These are phyloP conservation scores for Pandion haliaetus DNA, from an alignment of 2,113 vertebrate species.

Conservation along the genomic window DNA sequence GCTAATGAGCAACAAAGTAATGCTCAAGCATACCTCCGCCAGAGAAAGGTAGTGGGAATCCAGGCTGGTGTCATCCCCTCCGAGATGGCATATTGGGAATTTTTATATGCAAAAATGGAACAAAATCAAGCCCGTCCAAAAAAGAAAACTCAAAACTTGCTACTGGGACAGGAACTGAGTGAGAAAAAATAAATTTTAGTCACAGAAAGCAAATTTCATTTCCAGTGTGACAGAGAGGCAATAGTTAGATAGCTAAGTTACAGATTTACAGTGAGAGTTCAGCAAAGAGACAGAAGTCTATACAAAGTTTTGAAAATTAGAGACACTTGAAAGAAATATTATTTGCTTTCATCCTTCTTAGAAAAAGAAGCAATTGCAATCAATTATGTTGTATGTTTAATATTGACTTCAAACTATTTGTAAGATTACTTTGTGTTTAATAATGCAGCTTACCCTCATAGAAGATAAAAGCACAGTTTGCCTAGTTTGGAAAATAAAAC, in stretches of 20 bases:
- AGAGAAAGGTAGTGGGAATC: not conserved
- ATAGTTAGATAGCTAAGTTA: not conserved
- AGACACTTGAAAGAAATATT: not conserved
- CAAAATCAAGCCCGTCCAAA: not conserved
- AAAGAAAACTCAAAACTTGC: not conserved
- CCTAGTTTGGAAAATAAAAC: constrained; percentile 38
- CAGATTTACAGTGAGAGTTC: not conserved
- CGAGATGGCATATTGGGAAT: not conserved
- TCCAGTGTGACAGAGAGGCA: not conserved
- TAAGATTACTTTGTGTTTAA: constrained; percentile 34
- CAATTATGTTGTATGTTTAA: constrained; percentile 27
- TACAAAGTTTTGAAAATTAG: not conserved
- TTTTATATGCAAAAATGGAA: not conserved
- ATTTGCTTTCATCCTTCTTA: not conserved
- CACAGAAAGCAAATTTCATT: not conserved
- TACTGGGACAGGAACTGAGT: not conserved
- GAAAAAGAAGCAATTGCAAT: not conserved
- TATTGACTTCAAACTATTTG: constrained; percentile 5
- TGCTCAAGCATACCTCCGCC: not conserved
- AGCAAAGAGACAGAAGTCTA: not conserved
- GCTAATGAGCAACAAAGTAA: not conserved
- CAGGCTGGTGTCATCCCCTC: not conserved
- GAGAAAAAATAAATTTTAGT: not conserved
- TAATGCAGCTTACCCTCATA: not conserved
- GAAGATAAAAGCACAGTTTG: constrained; percentile 30